phyloP scores from a whole-genome alignment of 2,888 invertebrate genomes.

The Nymphalis c-album region DNA sequence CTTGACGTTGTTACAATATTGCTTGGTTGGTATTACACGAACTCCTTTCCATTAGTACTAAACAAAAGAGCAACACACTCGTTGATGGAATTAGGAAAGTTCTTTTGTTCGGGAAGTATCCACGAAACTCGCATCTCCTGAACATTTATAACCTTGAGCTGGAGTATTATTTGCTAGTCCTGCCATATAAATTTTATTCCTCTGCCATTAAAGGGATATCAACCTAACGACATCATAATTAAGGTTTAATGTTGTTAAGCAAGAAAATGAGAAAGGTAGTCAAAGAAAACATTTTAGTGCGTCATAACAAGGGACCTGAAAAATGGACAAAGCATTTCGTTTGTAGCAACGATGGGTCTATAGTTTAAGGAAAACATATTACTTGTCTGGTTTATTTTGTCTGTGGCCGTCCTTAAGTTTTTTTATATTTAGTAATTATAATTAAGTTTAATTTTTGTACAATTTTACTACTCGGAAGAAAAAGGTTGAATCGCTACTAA shows the following conservation, averaged over 20 bases:
- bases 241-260: conserved; percentile 33
- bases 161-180: conserved; percentile 25
- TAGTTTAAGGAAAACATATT: conserved; percentile 5
- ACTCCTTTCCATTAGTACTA: conserved; percentile 10
- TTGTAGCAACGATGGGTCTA: conserved; percentile 21
- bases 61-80: conserved; percentile 21
- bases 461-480: too few relatives aligned
- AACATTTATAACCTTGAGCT: conserved; percentile 20
- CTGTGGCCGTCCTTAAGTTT: background rate
- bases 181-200: conserved; percentile 30
- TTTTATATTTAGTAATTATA: too few relatives aligned
- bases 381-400: background rate
- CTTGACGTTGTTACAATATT: background rate
- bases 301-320: conserved; percentile 56
- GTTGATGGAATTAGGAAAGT: conserved; percentile 29
- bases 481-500: too few relatives aligned
- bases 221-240: conserved; percentile 33
- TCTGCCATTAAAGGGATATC: conserved; percentile 27
- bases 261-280: conserved; percentile 28
- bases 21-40: background rate
- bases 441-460: too few relatives aligned
- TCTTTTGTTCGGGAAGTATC: conserved; percentile 28
- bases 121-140: conserved; percentile 11
- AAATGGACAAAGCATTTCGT: conserved; percentile 43
- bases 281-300: conserved; percentile 52